Base-by-base conservation (phyloP, 2,797 vertebrate species). In the Denticeps clupeoides region DNA sequence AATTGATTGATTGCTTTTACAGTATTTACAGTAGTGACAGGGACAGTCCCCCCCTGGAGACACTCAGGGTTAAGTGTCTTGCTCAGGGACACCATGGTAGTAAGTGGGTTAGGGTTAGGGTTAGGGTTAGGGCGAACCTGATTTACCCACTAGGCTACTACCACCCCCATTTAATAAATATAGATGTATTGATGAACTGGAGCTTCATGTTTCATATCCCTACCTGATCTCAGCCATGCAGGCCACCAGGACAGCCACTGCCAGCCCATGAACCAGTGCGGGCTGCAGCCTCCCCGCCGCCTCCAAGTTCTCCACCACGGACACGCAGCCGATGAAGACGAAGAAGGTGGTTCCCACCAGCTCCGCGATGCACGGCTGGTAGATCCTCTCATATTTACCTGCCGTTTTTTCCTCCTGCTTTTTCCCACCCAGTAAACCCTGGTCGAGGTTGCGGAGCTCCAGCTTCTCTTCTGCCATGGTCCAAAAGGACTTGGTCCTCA, bases 331-430 rank as follows among this genome's bases (percentile, higher is more conserved):
- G 0, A 83, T 53, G 72, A 91, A 95, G 50, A 89, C 77, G 51
- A 95, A 94, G 69, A 93, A 77, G 25, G 74, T 58, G 0, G 73
- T 88, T 33, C 90, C 93, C 55, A 96, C 41, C 2, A 90, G 51
- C 65, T 97, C 91, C 0, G 81, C 90, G 53, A 88, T 3, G 21
- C 91, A 93, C 0, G 92, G 91, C 77, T 90, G 91, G 5, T 80
- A 1, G 1, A 80, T 13, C 0, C 0, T 64, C 65, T 93, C 87
- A 0, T 54, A 89, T 10, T 22, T 74, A 60, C 49, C 71, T 8
- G 16, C 49, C 13, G 47, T 29, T 41, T 8, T 53, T n/a, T n/a
- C n/a, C 1, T 53, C n/a, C n/a, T 4, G 5, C 22, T 68, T 70
- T n/a, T 38, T 38, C 2, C 57, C 64, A 18, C 65, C 47, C 60